These are phyloP conservation scores for Erythrolamprus reginae DNA, from an alignment of 2,113 vertebrate genomes.

Conservation along the genomic window DNA sequence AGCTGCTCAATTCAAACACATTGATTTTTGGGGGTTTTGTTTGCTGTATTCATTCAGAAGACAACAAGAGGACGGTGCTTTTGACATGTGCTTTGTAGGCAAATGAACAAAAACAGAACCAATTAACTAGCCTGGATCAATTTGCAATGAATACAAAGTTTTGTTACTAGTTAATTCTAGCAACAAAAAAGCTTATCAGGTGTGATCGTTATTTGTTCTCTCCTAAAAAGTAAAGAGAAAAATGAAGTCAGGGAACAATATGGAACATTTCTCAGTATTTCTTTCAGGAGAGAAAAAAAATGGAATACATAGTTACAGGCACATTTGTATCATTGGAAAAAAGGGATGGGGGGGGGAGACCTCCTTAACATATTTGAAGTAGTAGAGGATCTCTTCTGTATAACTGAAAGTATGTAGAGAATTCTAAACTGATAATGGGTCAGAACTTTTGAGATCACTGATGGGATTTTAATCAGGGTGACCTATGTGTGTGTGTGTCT, in stretches of 20 bases:
- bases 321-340: constrained; percentile 9
- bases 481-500: not conserved
- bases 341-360: not conserved
- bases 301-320: constrained; percentile 9
- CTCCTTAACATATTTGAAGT: not conserved
- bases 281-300: constrained; percentile 28
- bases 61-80: not conserved
- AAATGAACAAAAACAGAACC: constrained; percentile 20
- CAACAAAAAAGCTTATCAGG: not conserved
- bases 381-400: not conserved
- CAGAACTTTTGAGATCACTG: not conserved
- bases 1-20: constrained; percentile 13
- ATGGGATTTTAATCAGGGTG: not conserved
- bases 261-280: not conserved
- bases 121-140: constrained; percentile 15
- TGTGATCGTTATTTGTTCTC: not conserved
- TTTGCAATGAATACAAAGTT: not conserved
- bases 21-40: not conserved
- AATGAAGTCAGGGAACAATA: not conserved
- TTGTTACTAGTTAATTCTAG: not conserved
- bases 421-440: not conserved
- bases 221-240: not conserved
- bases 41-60: constrained; percentile 5
- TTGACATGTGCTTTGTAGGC: not conserved
- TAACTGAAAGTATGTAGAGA: not conserved